Percentiles rank a stretch among this genome's conserved stretches.
phyloP scores from a whole-genome alignment of 2,888 invertebrate species.

The Alentia gelatinosa region DNA sequence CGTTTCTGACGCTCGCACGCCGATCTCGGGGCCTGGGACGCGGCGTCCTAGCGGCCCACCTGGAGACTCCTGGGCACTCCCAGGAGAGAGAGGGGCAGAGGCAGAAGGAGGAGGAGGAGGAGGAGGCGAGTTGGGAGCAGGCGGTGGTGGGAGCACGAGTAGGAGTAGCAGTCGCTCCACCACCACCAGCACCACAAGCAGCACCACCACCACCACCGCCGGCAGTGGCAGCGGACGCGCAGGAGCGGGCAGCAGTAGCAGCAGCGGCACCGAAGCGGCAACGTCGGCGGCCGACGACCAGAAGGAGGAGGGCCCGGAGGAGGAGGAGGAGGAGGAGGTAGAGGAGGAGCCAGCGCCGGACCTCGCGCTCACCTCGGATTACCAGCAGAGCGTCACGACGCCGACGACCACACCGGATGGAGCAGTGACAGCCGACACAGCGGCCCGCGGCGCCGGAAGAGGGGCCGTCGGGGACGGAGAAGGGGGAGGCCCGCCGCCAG shows the following conservation, averaged over 20 bases:
- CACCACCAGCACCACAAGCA: neutral
- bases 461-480: neutral
- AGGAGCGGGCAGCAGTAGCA: neutral
- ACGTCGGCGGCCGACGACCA: neutral
- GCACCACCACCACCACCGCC: neutral
- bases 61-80: neutral
- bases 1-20: neutral
- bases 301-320: neutral
- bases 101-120: neutral
- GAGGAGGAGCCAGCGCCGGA: neutral
- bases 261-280: neutral
- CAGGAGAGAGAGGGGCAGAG: neutral
- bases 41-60: neutral
- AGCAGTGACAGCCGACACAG: neutral
- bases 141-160: neutral
- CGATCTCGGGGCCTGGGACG: neutral
- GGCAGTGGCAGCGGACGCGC: neutral
- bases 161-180: neutral
- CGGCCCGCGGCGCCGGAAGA: neutral
- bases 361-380: neutral
- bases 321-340: neutral
- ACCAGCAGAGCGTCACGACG: neutral
- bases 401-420: neutral
- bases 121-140: neutral
- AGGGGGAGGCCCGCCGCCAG: neutral